Evolutionary conservation across 2,888 invertebrate species (phyloP).

Genomic region (Pheosia gnoma): DNA sequence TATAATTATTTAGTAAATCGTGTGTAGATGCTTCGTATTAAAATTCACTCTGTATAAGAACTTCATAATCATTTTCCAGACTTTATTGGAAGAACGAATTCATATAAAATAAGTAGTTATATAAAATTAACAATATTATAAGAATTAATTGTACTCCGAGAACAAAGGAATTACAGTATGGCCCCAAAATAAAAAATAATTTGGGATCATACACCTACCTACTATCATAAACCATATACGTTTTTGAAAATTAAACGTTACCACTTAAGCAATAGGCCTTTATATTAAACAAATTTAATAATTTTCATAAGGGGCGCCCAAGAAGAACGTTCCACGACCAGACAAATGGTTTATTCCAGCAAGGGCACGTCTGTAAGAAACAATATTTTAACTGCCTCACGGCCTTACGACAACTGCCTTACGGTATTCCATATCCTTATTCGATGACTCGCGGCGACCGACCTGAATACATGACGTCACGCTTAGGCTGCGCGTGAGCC

Average conservation of each 20-base stretch:
- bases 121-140: no score
- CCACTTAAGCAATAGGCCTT: not conserved
- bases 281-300: not conserved
- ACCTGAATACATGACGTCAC: constrained; percentile 50
- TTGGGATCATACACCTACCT: not conserved
- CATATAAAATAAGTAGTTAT: no score
- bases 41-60: no score
- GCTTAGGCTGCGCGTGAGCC: constrained; percentile 21
- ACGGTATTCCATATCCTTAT: constrained; percentile 28
- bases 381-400: not conserved
- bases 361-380: not conserved
- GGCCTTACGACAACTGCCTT: not conserved
- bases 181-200: no score
- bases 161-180: no score
- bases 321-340: no score
- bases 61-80: no score
- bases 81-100: no score
- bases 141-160: no score
- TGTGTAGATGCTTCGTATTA: no score
- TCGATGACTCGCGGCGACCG: constrained; percentile 32
- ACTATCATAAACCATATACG: not conserved
- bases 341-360: no score
- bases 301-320: not conserved
- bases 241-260: not conserved
- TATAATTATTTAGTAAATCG: no score